Percentiles rank a stretch among this genome's conserved stretches.
Conservation (phyloP, 2,113 vertebrate genomes). For the Sapayoa aenigma region DNA sequence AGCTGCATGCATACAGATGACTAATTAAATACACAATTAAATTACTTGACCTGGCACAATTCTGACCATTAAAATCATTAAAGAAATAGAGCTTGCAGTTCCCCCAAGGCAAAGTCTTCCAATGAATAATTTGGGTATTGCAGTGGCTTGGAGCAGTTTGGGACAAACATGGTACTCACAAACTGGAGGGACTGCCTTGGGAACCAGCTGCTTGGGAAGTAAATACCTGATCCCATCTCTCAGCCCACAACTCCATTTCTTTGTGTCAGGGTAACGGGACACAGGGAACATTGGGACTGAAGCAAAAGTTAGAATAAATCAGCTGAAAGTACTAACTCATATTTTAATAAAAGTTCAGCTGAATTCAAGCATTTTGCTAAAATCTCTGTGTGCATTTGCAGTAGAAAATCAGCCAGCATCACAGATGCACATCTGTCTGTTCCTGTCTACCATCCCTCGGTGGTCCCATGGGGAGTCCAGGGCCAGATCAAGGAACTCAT, state of each 20-base stretch:
- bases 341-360: conserved; percentile 40
- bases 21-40: conserved; percentile 80
- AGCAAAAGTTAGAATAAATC: neutral
- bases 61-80: conserved; percentile 72
- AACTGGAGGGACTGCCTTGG: neutral
- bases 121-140: conserved; percentile 32
- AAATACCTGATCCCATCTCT: neutral
- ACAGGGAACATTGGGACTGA: neutral
- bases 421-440: neutral
- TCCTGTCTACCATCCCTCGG: fast-evolving
- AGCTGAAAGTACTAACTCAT: conserved; percentile 9
- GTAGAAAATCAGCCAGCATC: neutral
- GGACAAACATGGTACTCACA: neutral
- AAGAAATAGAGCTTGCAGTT: conserved; percentile 70
- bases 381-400: neutral
- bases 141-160: neutral
- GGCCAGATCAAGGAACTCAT: fast-evolving
- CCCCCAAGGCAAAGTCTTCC: conserved; percentile 65
- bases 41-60: conserved; percentile 74
- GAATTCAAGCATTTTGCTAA: neutral
- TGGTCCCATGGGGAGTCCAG: neutral
- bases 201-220: neutral
- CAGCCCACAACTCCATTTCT: neutral
- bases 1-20: conserved; percentile 79
- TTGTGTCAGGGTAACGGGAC: neutral